phyloP scores from a whole-genome alignment of 2,113 vertebrate species.

The Xenopus borealis region DNA sequence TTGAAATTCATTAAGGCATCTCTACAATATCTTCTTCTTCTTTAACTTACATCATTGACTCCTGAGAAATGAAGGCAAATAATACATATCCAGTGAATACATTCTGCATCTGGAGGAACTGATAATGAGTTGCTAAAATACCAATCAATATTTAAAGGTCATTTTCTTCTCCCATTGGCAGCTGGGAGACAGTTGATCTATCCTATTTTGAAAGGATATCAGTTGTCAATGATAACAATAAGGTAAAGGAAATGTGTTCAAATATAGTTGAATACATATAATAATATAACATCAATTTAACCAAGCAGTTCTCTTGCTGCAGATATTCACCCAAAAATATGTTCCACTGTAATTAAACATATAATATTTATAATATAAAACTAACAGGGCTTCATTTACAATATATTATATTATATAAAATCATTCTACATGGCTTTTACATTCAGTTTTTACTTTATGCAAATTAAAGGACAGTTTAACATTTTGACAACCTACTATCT shows the following conservation, averaged over 20 bases:
- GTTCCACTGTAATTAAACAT: too few species aligned
- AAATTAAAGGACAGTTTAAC: too few species aligned
- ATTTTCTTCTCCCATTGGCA: slow-evolving; percentile 22
- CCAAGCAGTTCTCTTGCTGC: slow-evolving; percentile 8
- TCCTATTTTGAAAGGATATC: slow-evolving; percentile 22
- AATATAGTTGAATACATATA: neutral
- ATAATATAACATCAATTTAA: slow-evolving; percentile 4
- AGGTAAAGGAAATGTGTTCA: slow-evolving; percentile 5
- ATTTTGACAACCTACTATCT: too few species aligned
- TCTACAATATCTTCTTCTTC: neutral
- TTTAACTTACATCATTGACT: neutral
- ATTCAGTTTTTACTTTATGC: too few species aligned
- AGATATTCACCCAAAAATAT: neutral
- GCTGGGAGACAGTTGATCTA: slow-evolving; percentile 26
- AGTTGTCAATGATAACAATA: slow-evolving; percentile 30
- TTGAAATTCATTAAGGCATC: too few species aligned
- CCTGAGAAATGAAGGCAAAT: slow-evolving; percentile 26
- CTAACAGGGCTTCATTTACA: too few species aligned
- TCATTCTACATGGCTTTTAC: too few species aligned
- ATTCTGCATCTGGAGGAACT: slow-evolving; percentile 20
- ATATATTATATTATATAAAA: too few species aligned
- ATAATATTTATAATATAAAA: too few species aligned
- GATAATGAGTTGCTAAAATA: slow-evolving; percentile 34
- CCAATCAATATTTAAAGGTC: slow-evolving; percentile 36
- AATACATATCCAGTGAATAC: slow-evolving; percentile 1